Conservation (phyloP, 2,888 invertebrate genomes). For the Girardia tigrina region DNA sequence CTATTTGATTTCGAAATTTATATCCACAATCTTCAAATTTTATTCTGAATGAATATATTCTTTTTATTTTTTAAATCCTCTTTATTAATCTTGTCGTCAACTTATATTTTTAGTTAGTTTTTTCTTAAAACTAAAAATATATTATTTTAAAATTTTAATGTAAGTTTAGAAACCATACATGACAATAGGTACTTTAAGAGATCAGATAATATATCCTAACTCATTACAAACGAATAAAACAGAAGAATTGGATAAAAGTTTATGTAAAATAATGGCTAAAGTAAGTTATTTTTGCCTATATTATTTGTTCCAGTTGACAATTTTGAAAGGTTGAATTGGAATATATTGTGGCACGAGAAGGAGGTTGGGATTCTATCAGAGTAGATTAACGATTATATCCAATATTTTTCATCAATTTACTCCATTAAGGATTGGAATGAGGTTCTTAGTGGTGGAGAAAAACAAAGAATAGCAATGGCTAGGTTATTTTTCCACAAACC, state of each 20-base stretch:
- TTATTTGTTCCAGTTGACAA: conserved; percentile 42
- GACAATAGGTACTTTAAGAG: conserved; percentile 68
- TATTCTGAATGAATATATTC: no score
- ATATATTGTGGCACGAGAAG: conserved; percentile 69
- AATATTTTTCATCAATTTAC: background rate
- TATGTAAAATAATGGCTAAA: conserved; percentile 61
- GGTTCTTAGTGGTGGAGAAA: conserved; percentile 90
- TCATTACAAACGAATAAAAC: conserved; percentile 66
- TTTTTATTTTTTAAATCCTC: no score
- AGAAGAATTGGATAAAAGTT: conserved; percentile 62
- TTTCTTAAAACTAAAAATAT: no score
- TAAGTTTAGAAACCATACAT: conserved; percentile 73
- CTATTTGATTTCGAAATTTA: no score
- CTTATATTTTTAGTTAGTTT: no score
- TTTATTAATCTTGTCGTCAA: no score
- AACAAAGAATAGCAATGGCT: conserved; percentile 95
- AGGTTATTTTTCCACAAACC: conserved; percentile 88
- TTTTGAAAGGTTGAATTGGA: conserved; percentile 60
- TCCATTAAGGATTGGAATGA: conserved; percentile 83
- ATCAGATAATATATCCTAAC: conserved; percentile 73
- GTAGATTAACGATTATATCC: background rate
- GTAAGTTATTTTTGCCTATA: conserved; percentile 39
- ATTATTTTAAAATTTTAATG: no score
- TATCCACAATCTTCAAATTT: no score
- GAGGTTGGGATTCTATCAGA: conserved; percentile 68